These are phyloP conservation scores for Pitangus sulphuratus DNA, from an alignment of 2,797 vertebrate species.

Conservation along the genomic window DNA sequence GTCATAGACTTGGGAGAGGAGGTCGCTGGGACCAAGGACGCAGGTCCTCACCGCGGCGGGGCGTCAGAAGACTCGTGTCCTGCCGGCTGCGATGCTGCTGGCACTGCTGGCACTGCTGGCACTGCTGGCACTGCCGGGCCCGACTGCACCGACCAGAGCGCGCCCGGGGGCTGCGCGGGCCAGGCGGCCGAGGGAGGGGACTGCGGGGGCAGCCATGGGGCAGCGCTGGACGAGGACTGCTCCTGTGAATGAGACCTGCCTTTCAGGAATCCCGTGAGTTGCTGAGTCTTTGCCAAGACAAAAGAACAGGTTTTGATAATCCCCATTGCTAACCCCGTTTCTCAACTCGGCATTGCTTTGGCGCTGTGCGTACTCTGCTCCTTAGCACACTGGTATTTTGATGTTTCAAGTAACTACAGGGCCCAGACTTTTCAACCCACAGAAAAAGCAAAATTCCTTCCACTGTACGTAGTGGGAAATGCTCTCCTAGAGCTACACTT, in stretches of 20 bases:
- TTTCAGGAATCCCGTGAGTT: not conserved
- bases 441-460: not conserved
- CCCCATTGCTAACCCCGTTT: not conserved
- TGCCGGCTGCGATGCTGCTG: not conserved
- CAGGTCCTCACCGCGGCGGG: not conserved
- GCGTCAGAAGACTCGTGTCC: not conserved
- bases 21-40: not conserved
- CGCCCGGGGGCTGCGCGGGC: not conserved
- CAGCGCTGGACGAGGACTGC: not conserved
- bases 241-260: not conserved
- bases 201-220: not conserved
- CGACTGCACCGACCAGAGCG: not conserved
- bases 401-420: not conserved
- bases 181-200: not conserved
- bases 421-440: not conserved
- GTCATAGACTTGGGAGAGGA: slow-evolving; percentile 33
- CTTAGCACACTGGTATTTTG: not conserved
- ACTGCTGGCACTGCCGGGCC: fast-evolving
- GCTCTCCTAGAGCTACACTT: not conserved
- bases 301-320: not conserved
- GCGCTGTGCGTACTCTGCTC: slow-evolving; percentile 22
- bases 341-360: not conserved
- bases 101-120: fast-evolving
- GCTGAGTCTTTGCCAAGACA: not conserved
- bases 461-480: not conserved